These are phyloP conservation scores for Cepaea hortensis DNA, from an alignment of 2,888 invertebrate genomes.

Conservation along the genomic window DNA sequence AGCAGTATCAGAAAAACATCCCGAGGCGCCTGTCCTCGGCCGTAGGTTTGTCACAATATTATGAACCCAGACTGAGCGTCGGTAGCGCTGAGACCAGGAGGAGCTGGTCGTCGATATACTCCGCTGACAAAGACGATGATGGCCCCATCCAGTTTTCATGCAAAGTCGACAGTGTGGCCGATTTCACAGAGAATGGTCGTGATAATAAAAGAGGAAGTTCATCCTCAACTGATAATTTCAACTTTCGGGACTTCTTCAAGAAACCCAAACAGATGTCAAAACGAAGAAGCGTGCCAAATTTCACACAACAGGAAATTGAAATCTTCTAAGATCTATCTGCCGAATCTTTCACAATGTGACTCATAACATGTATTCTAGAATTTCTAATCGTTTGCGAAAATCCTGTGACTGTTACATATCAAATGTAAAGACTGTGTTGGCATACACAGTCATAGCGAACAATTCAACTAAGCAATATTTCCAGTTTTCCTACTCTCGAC, in stretches of 20 bases:
- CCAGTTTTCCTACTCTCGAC: too few species aligned
- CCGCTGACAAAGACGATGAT: not conserved
- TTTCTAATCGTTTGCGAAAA: not conserved
- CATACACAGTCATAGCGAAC: not conserved
- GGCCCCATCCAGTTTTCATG: not conserved
- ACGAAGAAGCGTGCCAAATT: not conserved
- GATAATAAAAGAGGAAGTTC: too few species aligned
- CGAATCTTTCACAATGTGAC: not conserved
- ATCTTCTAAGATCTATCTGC: not conserved
- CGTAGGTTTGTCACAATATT: not conserved
- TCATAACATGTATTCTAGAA: not conserved
- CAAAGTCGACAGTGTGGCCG: not conserved
- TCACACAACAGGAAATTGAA: not conserved
- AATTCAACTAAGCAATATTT: not conserved
- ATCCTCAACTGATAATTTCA: not conserved
- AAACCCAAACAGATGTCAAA: conserved; percentile 4
- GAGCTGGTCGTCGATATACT: not conserved
- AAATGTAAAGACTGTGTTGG: not conserved
- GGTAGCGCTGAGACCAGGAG: not conserved
- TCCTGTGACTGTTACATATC: not conserved
- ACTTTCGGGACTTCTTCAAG: not conserved
- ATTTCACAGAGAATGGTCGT: not conserved
- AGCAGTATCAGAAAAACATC: not conserved
- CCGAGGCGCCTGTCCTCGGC: not conserved
- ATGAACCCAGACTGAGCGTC: not conserved